Evolutionary conservation across 1,140 invertebrate genomes (phyloP).

Genomic region (Theocolax elegans): DNA sequence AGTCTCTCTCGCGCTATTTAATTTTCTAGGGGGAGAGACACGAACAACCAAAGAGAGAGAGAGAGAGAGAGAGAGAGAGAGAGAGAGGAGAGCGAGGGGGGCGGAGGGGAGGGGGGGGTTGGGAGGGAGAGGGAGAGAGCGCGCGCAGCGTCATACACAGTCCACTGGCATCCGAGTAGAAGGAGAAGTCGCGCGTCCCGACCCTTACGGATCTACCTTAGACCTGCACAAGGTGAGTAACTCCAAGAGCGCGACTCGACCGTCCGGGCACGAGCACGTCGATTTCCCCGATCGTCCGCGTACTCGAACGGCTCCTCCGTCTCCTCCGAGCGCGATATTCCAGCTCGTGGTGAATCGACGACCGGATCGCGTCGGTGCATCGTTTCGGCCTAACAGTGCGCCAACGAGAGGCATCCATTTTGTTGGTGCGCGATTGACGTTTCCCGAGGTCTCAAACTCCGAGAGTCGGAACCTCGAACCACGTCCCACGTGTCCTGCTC

Average conservation of each 20-base stretch:
- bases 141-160: slow-evolving; percentile 46
- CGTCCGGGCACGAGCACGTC: too few species aligned
- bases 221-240: slow-evolving; percentile 17
- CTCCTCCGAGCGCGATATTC: neutral
- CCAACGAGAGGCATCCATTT: too few species aligned
- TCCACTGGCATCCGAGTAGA: slow-evolving; percentile 60
- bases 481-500: neutral
- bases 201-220: slow-evolving; percentile 2
- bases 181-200: slow-evolving; percentile 52
- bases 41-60: neutral
- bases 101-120: neutral
- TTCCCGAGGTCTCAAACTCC: neutral
- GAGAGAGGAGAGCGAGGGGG: neutral
- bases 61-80: neutral
- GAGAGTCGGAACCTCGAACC: neutral
- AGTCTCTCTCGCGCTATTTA: slow-evolving; percentile 52
- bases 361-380: neutral
- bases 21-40: slow-evolving; percentile 49
- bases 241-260: too few species aligned
- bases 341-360: neutral
- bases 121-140: slow-evolving; percentile 43
- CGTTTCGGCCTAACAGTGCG: too few species aligned
- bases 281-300: too few species aligned
- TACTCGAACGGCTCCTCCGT: too few species aligned
- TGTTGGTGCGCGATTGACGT: slow-evolving; percentile 39